Evolutionary conservation across 2,113 vertebrate genomes (phyloP).

Genomic region (Semnornis frantzii): DNA sequence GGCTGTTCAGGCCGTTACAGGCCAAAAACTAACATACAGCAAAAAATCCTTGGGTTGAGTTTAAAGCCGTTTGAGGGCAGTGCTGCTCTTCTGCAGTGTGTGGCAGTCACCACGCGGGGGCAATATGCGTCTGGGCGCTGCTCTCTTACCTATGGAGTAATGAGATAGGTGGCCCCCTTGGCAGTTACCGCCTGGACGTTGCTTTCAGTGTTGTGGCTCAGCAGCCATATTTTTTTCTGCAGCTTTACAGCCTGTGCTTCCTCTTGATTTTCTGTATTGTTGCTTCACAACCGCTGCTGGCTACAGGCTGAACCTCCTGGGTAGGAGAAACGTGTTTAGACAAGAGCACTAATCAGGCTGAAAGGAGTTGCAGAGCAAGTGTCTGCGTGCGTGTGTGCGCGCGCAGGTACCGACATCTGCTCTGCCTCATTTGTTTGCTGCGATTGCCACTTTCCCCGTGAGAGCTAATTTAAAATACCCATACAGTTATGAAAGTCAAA

Average conservation of each 20-base stretch:
- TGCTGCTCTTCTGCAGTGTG: neutral
- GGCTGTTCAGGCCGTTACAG: neutral
- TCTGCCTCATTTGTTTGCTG: neutral
- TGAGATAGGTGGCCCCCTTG: rapidly evolving
- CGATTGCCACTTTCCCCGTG: neutral
- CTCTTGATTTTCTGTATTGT: neutral
- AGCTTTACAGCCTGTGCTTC: rapidly evolving
- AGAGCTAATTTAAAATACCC: neutral
- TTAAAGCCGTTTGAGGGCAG: neutral
- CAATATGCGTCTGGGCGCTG: neutral
- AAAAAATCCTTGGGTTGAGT: neutral
- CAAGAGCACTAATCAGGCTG: neutral
- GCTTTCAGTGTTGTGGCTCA: neutral
- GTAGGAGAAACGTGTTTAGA: neutral
- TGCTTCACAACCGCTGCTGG: neutral
- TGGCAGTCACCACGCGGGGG: neutral
- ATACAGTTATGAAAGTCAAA: neutral
- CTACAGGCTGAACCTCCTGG: neutral
- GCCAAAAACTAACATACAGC: no score
- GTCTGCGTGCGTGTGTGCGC: neutral
- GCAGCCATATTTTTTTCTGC: neutral
- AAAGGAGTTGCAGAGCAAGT: constrained; percentile 15
- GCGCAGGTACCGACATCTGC: neutral
- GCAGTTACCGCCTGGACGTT: neutral
- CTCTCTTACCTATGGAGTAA: neutral